These are phyloP conservation scores for Odontocolon sp. DNA, from an alignment of 2,888 invertebrate genomes.

Conservation along the genomic window DNA sequence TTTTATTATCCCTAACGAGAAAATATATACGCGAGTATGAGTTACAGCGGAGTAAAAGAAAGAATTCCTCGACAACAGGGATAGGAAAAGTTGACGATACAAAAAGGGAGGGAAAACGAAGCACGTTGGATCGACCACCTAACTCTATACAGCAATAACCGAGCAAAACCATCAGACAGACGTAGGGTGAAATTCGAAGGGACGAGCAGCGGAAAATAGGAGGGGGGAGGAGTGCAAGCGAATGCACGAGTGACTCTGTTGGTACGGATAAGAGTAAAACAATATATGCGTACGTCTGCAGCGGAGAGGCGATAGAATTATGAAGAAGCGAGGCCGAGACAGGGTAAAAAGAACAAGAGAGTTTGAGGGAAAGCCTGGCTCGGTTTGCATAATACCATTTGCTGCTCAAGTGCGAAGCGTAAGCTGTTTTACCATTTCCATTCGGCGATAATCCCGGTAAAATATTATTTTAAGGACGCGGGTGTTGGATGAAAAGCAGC, in stretches of 20 bases:
- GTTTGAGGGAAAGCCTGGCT: slow-evolving; percentile 55
- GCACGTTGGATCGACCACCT: not conserved
- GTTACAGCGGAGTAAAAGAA: not conserved
- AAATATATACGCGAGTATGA: not conserved
- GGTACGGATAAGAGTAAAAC: slow-evolving; percentile 9
- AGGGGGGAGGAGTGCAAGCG: slow-evolving; percentile 11
- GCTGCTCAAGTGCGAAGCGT: slow-evolving; percentile 71
- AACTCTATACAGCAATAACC: not conserved
- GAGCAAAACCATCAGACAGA: not conserved
- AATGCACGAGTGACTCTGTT: slow-evolving; percentile 4
- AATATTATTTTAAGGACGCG: slow-evolving; percentile 76
- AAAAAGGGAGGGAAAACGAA: slow-evolving; percentile 18
- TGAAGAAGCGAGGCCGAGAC: too few relatives aligned
- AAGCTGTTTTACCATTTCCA: slow-evolving; percentile 74
- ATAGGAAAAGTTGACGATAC: not conserved
- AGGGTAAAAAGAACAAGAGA: not conserved
- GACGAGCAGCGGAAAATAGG: too few relatives aligned
- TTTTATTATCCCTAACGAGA: slow-evolving; percentile 23
- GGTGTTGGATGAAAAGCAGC: slow-evolving; percentile 34
- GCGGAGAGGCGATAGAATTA: slow-evolving; percentile 4
- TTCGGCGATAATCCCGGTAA: slow-evolving; percentile 74
- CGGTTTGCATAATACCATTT: slow-evolving; percentile 75
- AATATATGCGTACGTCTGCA: slow-evolving; percentile 26
- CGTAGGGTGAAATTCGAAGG: slow-evolving; percentile 2
- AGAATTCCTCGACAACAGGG: not conserved